Evolutionary conservation across 2,113 vertebrate species (phyloP), one percentile per base, ranked within the genome.

Genomic region (Rhinolophus ferrumequinum): DNA sequence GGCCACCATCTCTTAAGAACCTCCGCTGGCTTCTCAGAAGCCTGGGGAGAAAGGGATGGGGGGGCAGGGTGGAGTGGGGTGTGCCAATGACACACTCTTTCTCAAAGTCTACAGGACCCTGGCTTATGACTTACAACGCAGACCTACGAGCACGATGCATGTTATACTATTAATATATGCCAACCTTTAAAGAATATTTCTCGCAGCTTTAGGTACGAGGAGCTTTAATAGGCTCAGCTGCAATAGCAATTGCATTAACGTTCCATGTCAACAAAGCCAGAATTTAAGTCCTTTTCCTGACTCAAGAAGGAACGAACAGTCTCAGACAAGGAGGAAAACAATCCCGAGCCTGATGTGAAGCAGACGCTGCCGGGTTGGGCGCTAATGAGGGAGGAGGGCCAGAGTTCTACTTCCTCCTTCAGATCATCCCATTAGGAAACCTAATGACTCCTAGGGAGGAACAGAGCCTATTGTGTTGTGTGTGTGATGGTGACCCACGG

Each of bases 281-380:
- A 62, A 95, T 62, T 96, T 95, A 96, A 96, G 94, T 86, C 93
- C 77, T 94, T 60, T 72, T 76, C 88, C 88, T 97, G 84, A 98
- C 96, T 96, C 95, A 86, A 94, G 93, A 82, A 97, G 80, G 94
- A 94, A 98, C 97, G 95, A 76, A 96, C 4, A 73, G 89, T 66
- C 96, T 98, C 93, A 91, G 96, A 97, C 86, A 96, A 93, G 93
- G 95, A 97, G 96, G 96, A 98, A 98, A 98, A 97, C 96, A 98
- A 98, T 28, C 24, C 89, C 19, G 9, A 70, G 64, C 22, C 96
- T 98, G 98, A 98, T 81, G 90, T 60, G 98, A 98, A 98, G 94
- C 98, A 98, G 98, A 97, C 73, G 21, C 93, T 26, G 97, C 94
- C 94, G 96, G 92, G 54, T 67, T 97, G 94, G 91, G 97, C 88